phyloP scores from a whole-genome alignment of 2,113 vertebrate genomes.

The Catharus bicknelli region DNA sequence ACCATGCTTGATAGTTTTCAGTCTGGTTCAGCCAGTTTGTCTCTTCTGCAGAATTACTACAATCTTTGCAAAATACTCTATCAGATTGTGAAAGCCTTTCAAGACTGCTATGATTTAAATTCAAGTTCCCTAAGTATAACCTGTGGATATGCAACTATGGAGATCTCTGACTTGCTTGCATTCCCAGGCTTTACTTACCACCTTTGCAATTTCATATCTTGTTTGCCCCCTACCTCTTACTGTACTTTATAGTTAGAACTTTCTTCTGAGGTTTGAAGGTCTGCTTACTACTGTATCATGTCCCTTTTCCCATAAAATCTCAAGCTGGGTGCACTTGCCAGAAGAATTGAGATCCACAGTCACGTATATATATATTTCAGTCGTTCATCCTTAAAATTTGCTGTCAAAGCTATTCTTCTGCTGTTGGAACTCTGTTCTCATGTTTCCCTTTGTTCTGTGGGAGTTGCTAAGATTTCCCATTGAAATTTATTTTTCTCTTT shows the following conservation, averaged over 20 bases:
- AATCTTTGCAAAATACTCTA: neutral
- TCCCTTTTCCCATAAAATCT: neutral
- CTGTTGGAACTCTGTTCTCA: constrained; percentile 42
- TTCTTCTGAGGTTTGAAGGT: neutral
- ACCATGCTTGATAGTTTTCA: neutral
- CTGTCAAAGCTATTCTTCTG: constrained; percentile 55
- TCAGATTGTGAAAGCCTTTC: neutral
- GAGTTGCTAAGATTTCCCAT: constrained; percentile 57
- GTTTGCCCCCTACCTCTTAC: neutral
- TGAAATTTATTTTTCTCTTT: constrained; percentile 64
- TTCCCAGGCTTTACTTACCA: neutral
- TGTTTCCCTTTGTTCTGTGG: constrained; percentile 59
- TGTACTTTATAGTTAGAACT: neutral
- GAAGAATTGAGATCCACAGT: neutral
- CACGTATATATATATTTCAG: constrained; percentile 21
- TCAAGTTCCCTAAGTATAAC: neutral
- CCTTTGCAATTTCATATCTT: neutral
- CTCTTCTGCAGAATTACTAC: neutral
- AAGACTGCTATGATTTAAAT: neutral
- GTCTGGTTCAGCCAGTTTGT: neutral
- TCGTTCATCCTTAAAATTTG: constrained; percentile 37
- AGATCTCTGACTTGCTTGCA: neutral
- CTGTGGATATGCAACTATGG: neutral
- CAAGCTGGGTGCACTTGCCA: neutral
- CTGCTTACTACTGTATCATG: neutral